phyloP scores from a whole-genome alignment of 2,797 vertebrate species.

The Enteromius unitaeniatus region DNA sequence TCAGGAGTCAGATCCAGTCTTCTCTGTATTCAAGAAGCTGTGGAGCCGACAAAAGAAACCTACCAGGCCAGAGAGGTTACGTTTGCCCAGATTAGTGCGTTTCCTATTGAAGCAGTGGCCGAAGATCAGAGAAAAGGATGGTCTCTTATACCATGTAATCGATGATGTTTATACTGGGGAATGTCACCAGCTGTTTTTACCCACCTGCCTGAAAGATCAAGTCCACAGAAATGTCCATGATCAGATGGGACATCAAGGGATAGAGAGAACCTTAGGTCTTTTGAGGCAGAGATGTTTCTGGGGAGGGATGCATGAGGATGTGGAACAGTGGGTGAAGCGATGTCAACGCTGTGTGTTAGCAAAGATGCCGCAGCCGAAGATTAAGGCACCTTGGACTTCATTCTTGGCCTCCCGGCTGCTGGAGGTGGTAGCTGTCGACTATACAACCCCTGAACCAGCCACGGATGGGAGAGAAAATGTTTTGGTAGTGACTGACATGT shows the following conservation, averaged over 20 bases:
- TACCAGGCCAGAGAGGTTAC: background rate
- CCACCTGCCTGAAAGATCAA: background rate
- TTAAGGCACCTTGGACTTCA: background rate
- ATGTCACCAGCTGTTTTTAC: background rate
- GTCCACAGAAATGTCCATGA: background rate
- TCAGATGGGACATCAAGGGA: background rate
- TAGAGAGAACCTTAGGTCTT: background rate
- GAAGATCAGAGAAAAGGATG: background rate
- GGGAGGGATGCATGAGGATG: background rate
- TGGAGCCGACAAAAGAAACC: background rate
- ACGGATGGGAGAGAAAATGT: background rate
- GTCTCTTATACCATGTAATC: background rate
- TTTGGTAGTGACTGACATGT: background rate
- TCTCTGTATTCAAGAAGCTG: background rate
- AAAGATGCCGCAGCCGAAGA: background rate
- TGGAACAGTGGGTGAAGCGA: background rate
- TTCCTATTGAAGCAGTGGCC: background rate
- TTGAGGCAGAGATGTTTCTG: background rate
- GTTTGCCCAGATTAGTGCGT: background rate
- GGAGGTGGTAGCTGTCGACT: background rate
- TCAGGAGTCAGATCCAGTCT: background rate
- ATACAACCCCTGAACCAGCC: background rate
- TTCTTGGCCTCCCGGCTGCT: background rate
- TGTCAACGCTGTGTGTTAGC: background rate
- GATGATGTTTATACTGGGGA: background rate